These are phyloP conservation scores for Rhabdornis inornatus DNA, from an alignment of 2,113 vertebrate genomes.

Conservation along the genomic window DNA sequence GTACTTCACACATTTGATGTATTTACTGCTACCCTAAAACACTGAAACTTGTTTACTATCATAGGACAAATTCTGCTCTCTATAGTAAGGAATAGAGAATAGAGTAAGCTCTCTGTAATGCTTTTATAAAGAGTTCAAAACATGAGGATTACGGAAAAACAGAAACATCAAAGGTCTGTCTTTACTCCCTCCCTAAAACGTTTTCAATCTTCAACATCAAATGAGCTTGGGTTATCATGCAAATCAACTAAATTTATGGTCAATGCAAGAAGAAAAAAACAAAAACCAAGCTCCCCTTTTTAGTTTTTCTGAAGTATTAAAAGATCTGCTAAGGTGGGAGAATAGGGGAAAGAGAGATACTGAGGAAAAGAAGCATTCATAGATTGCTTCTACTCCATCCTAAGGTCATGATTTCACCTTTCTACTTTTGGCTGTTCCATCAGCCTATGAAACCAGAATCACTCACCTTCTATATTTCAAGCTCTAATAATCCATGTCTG, in stretches of 20 bases:
- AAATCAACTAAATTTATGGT: background rate
- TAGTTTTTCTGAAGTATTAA: background rate
- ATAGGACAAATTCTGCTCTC: background rate
- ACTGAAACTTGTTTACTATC: background rate
- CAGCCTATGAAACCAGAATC: background rate
- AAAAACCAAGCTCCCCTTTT: background rate
- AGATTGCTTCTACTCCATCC: background rate
- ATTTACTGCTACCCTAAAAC: background rate
- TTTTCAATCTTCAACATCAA: background rate
- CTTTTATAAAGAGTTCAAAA: background rate
- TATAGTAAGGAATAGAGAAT: background rate
- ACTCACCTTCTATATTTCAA: constrained; percentile 35
- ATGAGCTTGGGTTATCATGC: background rate
- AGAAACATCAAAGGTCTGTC: background rate
- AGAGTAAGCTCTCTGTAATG: background rate
- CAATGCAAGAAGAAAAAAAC: background rate
- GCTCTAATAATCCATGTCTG: constrained; percentile 35
- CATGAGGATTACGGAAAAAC: background rate
- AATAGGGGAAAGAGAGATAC: no score
- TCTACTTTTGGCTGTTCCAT: background rate
- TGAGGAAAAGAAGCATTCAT: background rate
- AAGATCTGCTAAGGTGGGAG: background rate
- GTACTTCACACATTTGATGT: background rate
- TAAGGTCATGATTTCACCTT: background rate
- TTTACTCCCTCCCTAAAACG: fast-evolving